Percentiles rank a stretch among this genome's conserved stretches.
Conservation (phyloP, 2,113 vertebrate species). For the Osmerus eperlanus region DNA sequence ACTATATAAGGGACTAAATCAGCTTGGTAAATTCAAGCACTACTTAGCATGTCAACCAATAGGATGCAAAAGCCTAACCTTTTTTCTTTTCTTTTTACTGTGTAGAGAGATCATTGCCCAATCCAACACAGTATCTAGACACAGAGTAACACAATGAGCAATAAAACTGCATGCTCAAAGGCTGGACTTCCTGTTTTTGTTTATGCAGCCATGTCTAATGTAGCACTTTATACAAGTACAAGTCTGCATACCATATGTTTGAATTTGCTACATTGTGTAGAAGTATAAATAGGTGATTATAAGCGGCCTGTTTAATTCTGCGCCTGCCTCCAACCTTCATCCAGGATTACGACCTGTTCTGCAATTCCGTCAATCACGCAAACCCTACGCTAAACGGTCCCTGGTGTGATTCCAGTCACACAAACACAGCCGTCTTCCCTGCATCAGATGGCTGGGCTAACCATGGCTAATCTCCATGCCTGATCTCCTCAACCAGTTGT, state of each 20-base stretch:
- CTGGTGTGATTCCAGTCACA: not conserved
- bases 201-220: slow-evolving; percentile 9
- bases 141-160: slow-evolving; percentile 7
- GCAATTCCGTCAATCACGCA: slow-evolving; percentile 15
- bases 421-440: slow-evolving; percentile 5
- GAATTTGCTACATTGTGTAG: slow-evolving; percentile 9
- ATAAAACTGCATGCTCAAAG: slow-evolving; percentile 34
- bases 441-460: no score
- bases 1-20: no score
- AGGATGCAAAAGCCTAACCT: no score
- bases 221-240: not conserved
- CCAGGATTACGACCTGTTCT: slow-evolving; percentile 50
- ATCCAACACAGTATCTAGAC: slow-evolving; percentile 30
- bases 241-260: not conserved
- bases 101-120: no score
- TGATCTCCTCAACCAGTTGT: no score
- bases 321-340: slow-evolving; percentile 57
- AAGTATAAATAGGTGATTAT: slow-evolving; percentile 50
- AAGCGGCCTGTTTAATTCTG: slow-evolving; percentile 33
- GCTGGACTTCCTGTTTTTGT: slow-evolving; percentile 52
- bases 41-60: no score
- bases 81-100: no score
- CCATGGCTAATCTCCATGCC: no score
- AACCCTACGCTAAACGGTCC: slow-evolving; percentile 3
- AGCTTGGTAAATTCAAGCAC: no score